phyloP scores from a whole-genome alignment of 1,140 invertebrate species.

The Leptestheria dahalacensis region DNA sequence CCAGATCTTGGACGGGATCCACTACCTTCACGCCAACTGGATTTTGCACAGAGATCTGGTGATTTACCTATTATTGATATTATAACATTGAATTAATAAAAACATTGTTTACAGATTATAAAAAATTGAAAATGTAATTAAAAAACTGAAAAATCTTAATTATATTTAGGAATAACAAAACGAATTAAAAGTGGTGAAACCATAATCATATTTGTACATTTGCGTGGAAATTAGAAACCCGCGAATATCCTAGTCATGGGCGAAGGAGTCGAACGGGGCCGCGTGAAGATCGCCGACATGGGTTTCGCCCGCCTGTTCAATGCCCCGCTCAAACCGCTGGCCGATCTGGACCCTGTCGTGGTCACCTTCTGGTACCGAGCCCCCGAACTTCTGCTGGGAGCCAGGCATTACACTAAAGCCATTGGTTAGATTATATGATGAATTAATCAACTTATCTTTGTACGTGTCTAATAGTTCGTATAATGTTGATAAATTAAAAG shows the following conservation, averaged over 20 bases:
- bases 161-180: too few species aligned
- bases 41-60: slow-evolving; percentile 95
- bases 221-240: slow-evolving; percentile 55
- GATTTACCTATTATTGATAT: slow-evolving; percentile 18
- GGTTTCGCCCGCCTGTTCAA: slow-evolving; percentile 99
- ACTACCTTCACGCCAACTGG: slow-evolving; percentile 99
- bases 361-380: slow-evolving; percentile 99
- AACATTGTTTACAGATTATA: not conserved
- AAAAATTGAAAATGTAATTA: too few species aligned
- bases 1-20: slow-evolving; percentile 98
- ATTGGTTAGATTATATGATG: slow-evolving; percentile 50
- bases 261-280: slow-evolving; percentile 87
- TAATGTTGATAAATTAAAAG: slow-evolving; percentile 35
- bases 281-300: slow-evolving; percentile 99
- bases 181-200: too few species aligned
- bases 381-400: slow-evolving; percentile 87
- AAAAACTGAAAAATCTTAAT: too few species aligned
- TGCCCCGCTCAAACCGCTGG: slow-evolving; percentile 91
- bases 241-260: slow-evolving; percentile 99
- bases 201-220: slow-evolving; percentile 14
- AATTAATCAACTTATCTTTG: too few species aligned
- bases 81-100: not conserved
- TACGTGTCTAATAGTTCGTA: too few species aligned
- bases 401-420: slow-evolving; percentile 96
- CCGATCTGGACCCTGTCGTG: slow-evolving; percentile 96